Conservation (phyloP, 2,888 invertebrate genomes). For the Pseudanteris insignis region DNA sequence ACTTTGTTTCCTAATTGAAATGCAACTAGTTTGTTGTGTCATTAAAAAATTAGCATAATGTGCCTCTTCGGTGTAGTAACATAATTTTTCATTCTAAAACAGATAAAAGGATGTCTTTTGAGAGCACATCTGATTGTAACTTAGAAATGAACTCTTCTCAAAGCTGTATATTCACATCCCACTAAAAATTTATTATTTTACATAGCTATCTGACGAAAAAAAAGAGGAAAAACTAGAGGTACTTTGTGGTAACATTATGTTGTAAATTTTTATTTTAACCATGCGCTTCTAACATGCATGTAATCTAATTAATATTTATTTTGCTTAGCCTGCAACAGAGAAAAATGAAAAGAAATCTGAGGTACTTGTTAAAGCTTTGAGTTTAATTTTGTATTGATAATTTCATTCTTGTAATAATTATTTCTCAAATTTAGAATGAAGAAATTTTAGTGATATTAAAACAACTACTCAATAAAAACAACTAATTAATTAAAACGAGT, state of each 20-base stretch:
- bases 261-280: too few species aligned
- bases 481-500: too few species aligned
- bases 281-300: background rate
- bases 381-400: too few species aligned
- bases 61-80: conserved; percentile 15
- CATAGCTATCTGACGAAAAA: conserved; percentile 14
- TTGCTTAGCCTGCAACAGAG: background rate
- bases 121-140: background rate
- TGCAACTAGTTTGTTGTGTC: conserved; percentile 39
- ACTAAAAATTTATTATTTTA: conserved; percentile 1
- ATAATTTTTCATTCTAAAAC: conserved; percentile 11
- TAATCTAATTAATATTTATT: background rate
- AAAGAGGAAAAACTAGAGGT: conserved; percentile 14
- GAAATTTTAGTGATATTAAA: too few species aligned
- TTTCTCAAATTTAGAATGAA: too few species aligned
- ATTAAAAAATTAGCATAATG: conserved; percentile 27
- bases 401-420: too few species aligned
- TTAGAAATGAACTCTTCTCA: background rate
- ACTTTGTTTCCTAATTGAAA: conserved; percentile 34
- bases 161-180: too few species aligned
- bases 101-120: conserved; percentile 5
- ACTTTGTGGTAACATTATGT: background rate
- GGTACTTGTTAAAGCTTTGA: conserved; percentile 2
- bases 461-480: too few species aligned
- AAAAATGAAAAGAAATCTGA: conserved; percentile 5